Percentiles rank a stretch among this genome's conserved stretches.
phyloP scores from a whole-genome alignment of 2,797 vertebrate genomes.

The Neosilurus hyrtlii region DNA sequence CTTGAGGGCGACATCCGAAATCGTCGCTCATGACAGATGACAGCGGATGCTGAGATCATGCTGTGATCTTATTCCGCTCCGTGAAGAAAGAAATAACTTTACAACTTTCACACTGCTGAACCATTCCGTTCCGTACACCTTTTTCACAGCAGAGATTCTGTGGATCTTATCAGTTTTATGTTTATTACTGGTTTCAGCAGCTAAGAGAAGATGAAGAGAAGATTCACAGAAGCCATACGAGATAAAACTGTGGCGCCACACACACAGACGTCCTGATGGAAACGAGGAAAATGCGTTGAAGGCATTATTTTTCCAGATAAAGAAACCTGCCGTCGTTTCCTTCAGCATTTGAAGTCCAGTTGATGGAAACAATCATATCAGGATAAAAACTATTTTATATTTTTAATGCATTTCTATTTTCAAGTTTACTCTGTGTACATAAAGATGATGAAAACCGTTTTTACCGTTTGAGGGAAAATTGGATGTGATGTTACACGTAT shows the following conservation, averaged over 20 bases:
- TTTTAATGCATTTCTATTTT: not conserved
- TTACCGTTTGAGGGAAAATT: not conserved
- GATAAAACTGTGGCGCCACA: not conserved
- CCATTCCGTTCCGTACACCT: not conserved
- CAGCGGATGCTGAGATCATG: constrained; percentile 10
- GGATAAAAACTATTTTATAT: no score
- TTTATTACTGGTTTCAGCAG: not conserved
- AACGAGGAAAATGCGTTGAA: not conserved
- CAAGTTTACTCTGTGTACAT: not conserved
- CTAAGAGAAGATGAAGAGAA: not conserved
- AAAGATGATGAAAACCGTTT: not conserved
- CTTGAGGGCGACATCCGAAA: constrained; percentile 3
- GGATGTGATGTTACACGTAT: not conserved
- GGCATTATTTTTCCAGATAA: not conserved
- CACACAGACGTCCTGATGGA: not conserved
- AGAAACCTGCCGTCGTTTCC: not conserved
- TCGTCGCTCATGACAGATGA: not conserved
- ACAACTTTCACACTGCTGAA: not conserved
- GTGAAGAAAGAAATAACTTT: not conserved
- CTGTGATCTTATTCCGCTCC: not conserved
- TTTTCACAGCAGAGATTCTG: not conserved
- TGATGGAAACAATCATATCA: not conserved
- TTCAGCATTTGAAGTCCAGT: not conserved
- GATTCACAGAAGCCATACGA: not conserved
- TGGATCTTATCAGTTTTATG: not conserved